Percentiles rank a stretch among this genome's conserved stretches.
Conservation (phyloP, 1,140 invertebrate genomes). For the Anagrus nilaparvatae region DNA sequence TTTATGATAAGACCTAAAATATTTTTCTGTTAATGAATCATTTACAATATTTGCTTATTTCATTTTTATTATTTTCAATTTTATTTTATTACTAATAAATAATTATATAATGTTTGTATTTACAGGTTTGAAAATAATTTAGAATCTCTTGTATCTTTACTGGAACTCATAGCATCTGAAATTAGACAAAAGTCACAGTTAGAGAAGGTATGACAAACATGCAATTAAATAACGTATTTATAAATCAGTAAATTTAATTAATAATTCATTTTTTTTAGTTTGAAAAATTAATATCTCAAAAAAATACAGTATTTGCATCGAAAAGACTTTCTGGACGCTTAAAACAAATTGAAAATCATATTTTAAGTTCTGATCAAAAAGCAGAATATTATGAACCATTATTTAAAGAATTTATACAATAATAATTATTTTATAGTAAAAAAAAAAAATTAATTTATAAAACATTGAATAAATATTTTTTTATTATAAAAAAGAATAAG, state of each 20-base stretch:
- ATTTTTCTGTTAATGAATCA: not conserved
- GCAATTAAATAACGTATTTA: not conserved
- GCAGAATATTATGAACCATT: slow-evolving; percentile 11
- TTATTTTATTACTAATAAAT: no score
- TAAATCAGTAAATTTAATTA: not conserved
- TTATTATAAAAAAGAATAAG: no score
- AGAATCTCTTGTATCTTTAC: slow-evolving; percentile 7
- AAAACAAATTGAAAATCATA: slow-evolving; percentile 7
- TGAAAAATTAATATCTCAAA: slow-evolving; percentile 3
- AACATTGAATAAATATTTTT: no score
- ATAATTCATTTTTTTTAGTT: slow-evolving; percentile 8
- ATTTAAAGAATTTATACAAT: slow-evolving; percentile 6
- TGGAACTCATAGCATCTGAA: slow-evolving; percentile 12
- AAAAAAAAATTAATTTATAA: no score
- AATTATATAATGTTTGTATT: no score
- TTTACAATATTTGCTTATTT: no score
- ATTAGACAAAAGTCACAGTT: slow-evolving; percentile 11
- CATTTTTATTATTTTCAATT: no score
- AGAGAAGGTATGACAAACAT: not conserved
- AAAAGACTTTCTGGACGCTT: slow-evolving; percentile 4
- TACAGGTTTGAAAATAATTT: slow-evolving; percentile 8
- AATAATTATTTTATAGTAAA: no score
- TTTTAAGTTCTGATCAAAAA: slow-evolving; percentile 10
- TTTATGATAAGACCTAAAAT: not conserved
- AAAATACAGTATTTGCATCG: not conserved